Evolutionary conservation across 2,113 vertebrate genomes (phyloP).

Genomic region (cat (Felis catus)): F.catus_Fca126_mat1.0 CM031413.1:113298501-113299000

Average conservation of each 20-base stretch:
- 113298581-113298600: not conserved
- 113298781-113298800: not conserved
- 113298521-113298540: not conserved
- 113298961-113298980: not conserved
- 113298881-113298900: not conserved
- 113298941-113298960: not conserved
- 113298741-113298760: conserved; percentile 10
- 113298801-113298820: not conserved
- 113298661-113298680: not conserved
- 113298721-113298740: not conserved
- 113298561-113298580: not conserved
- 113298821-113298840: not conserved
- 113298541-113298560: not conserved
- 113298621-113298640: not conserved
- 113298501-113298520: not conserved
- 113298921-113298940: not conserved
- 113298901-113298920: not conserved
- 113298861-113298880: not conserved
- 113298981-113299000: not conserved
- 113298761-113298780: not conserved
- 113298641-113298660: not conserved
- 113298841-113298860: conserved; percentile 6
- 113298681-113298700: not conserved
- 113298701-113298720: not conserved
- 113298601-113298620: not conserved